These are phyloP conservation scores for Malacoctenus gilli DNA, from an alignment of 2,797 vertebrate species.

Conservation along the genomic window DNA sequence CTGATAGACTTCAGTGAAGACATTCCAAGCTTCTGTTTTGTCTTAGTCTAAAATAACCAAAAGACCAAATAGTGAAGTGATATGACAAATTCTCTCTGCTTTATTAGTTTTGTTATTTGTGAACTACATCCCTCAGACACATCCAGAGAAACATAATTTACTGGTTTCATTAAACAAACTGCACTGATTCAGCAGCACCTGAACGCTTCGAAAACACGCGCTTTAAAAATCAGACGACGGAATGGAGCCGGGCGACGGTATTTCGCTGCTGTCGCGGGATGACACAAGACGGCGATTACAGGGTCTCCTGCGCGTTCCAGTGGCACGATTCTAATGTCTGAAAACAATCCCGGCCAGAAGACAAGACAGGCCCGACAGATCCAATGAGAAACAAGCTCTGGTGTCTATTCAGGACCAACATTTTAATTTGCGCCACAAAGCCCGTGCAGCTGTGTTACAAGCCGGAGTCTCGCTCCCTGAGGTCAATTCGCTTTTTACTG, in stretches of 20 bases:
- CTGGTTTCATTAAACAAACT: no score
- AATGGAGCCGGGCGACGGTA: not conserved
- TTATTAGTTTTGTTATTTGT: no score
- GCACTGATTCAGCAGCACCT: no score
- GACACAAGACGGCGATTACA: not conserved
- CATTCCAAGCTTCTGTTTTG: no score
- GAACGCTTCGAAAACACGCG: no score
- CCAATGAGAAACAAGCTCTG: conserved; percentile 53
- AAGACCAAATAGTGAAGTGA: no score
- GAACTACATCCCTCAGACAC: no score
- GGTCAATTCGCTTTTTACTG: conserved; percentile 85
- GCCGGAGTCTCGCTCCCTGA: conserved; percentile 78
- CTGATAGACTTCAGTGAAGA: no score
- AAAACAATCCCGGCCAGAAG: conserved; percentile 32
- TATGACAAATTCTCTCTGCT: no score
- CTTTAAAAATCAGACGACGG: no score
- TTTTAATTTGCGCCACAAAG: conserved; percentile 85
- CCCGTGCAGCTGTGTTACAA: conserved; percentile 82
- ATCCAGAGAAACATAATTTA: no score
- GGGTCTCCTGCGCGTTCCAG: not conserved
- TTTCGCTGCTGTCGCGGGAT: not conserved
- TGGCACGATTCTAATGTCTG: not conserved
- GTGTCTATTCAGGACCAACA: conserved; percentile 73
- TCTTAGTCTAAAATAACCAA: no score
- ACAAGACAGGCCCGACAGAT: conserved; percentile 47